A percentile compares a stretch with the other conserved stretches of the same genome.
These are phyloP conservation scores for Phrynocephalus vlangalii DNA, from an alignment of 2,797 vertebrate species.

Conservation along the genomic window DNA sequence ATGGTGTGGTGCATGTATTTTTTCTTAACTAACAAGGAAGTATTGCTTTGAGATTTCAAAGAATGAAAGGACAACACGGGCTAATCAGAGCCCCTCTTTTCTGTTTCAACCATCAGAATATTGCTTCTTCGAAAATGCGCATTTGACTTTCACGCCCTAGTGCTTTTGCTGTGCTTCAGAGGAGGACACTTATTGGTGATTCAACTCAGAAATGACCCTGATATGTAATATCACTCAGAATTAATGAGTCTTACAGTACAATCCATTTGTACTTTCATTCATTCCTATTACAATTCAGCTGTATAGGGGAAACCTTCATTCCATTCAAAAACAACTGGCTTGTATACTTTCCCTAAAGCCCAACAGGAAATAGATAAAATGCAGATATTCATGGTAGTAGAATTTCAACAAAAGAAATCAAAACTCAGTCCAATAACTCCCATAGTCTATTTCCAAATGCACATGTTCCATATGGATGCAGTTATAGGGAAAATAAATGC, in stretches of 20 bases:
- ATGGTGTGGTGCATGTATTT: background rate
- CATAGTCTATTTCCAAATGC: background rate
- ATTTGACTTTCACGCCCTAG: conserved; percentile 45
- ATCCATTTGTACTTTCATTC: conserved; percentile 41
- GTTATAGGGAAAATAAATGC: background rate
- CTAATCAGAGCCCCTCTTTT: background rate
- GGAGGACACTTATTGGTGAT: conserved; percentile 43
- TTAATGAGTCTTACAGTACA: conserved; percentile 45
- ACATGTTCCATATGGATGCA: background rate
- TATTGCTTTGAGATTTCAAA: background rate
- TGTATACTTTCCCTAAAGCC: conserved; percentile 24
- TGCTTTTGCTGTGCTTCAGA: conserved; percentile 33
- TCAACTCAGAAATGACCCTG: conserved; percentile 40
- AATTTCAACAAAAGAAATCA: conserved; percentile 1
- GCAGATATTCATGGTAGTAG: background rate
- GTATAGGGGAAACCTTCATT: conserved; percentile 16
- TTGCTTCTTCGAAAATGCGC: conserved; percentile 24
- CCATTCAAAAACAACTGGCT: conserved; percentile 28
- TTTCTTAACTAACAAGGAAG: background rate
- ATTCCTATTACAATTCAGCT: conserved; percentile 36
- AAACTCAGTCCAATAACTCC: background rate
- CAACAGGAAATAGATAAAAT: conserved; percentile 7
- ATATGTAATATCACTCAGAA: conserved; percentile 39
- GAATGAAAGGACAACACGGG: background rate
- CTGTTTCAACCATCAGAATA: conserved; percentile 8